These are phyloP conservation scores for Bovichtus variegatus DNA, from an alignment of 2,797 vertebrate genomes.

Conservation along the genomic window DNA sequence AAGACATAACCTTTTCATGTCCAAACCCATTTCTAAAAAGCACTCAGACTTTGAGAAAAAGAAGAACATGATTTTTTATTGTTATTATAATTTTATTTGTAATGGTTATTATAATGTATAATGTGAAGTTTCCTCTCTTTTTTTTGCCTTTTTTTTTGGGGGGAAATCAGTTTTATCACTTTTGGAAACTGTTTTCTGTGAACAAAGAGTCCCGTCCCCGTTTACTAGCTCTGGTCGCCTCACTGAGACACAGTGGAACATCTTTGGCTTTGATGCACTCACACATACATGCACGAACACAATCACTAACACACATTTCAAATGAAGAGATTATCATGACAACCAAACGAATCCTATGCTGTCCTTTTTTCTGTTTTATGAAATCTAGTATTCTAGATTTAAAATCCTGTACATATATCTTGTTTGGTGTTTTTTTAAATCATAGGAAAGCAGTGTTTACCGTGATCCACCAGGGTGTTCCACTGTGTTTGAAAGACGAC, in stretches of 20 bases:
- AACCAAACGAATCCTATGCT: slow-evolving; percentile 80
- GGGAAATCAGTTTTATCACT: slow-evolving; percentile 78
- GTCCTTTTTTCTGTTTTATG: slow-evolving; percentile 58
- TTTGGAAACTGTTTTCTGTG: slow-evolving; percentile 87
- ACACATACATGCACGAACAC: slow-evolving; percentile 34
- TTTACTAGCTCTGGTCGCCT: slow-evolving; percentile 84
- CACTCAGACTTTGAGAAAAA: slow-evolving; percentile 93
- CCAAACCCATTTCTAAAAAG: slow-evolving; percentile 92
- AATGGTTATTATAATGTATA: slow-evolving; percentile 91
- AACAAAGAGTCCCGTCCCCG: slow-evolving; percentile 86
- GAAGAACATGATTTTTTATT: slow-evolving; percentile 87
- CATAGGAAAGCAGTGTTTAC: slow-evolving; percentile 76
- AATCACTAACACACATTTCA: slow-evolving; percentile 30
- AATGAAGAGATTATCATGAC: slow-evolving; percentile 74
- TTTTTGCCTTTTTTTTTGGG: slow-evolving; percentile 42
- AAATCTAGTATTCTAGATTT: slow-evolving; percentile 62
- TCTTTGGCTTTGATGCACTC: slow-evolving; percentile 64
- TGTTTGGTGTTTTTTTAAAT: slow-evolving; percentile 46
- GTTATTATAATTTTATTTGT: slow-evolving; percentile 89
- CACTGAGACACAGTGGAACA: slow-evolving; percentile 75
- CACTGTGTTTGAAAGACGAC: slow-evolving; percentile 69
- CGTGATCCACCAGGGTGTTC: slow-evolving; percentile 78
- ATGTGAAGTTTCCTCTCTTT: slow-evolving; percentile 93
- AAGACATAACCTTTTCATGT: slow-evolving; percentile 85
- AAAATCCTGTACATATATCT: slow-evolving; percentile 68